Percentiles rank a stretch among this genome's conserved stretches.
Evolutionary conservation across 2,113 vertebrate genomes (phyloP).

Genomic region (Lates calcarifer): DNA sequence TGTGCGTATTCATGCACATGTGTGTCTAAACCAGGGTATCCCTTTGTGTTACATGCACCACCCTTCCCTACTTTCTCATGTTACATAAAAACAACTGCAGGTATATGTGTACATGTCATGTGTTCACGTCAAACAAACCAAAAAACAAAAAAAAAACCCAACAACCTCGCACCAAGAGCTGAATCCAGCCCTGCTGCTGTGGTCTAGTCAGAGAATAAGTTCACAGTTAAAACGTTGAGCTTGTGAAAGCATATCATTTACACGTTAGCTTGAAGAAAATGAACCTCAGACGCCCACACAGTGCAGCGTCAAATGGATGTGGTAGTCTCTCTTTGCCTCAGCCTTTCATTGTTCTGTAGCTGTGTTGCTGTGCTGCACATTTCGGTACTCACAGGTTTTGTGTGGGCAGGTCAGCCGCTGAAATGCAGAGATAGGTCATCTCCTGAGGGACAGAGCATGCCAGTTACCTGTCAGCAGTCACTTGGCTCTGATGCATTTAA

Average conservation of each 20-base stretch:
- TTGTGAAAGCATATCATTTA: constrained; percentile 66
- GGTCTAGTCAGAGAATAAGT: constrained; percentile 20
- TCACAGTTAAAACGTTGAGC: constrained; percentile 38
- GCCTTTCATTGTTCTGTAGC: constrained; percentile 45
- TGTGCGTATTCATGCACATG: not conserved
- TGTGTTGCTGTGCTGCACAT: constrained; percentile 40
- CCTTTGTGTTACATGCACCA: not conserved
- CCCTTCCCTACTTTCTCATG: not conserved
- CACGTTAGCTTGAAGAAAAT: constrained; percentile 56
- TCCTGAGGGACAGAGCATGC: constrained; percentile 84
- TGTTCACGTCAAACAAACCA: not conserved
- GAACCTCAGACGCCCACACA: constrained; percentile 67
- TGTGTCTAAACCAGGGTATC: not conserved
- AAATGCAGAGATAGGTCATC: constrained; percentile 97
- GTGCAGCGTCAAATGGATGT: constrained; percentile 44
- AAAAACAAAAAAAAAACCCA: not conserved
- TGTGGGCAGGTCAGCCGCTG: constrained; percentile 92
- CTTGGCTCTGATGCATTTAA: constrained; percentile 10
- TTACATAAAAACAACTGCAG: constrained; percentile 1
- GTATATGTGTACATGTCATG: not conserved
- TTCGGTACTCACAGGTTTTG: constrained; percentile 94
- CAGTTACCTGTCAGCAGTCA: constrained; percentile 43
- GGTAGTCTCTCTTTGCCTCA: constrained; percentile 38
- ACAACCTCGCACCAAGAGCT: not conserved
- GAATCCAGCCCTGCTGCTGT: constrained; percentile 1